Evolutionary conservation across 2,797 vertebrate genomes (phyloP).

Genomic region (Cyclopterus lumpus): DNA sequence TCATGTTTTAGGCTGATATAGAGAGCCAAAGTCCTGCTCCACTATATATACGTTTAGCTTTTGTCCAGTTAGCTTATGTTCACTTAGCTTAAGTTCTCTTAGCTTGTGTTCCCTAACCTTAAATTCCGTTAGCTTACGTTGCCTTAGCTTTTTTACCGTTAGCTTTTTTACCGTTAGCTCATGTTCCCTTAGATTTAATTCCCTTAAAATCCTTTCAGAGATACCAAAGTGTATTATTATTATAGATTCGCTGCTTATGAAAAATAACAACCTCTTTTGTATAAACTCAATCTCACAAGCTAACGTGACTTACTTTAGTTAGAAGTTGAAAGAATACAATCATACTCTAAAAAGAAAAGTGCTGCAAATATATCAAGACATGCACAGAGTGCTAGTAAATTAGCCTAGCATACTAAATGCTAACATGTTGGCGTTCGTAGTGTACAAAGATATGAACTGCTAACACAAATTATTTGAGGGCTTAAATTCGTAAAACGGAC

Average conservation of each 20-base stretch:
- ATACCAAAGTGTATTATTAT: no score
- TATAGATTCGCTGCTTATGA: not conserved
- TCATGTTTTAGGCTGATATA: constrained; percentile 18
- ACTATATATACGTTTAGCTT: not conserved
- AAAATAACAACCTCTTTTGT: not conserved
- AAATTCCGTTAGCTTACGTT: not conserved
- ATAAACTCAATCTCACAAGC: not conserved
- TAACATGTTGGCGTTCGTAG: not conserved
- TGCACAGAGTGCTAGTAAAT: not conserved
- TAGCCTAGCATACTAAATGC: not conserved
- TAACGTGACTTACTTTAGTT: not conserved
- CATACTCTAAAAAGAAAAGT: no score
- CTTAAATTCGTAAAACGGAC: not conserved
- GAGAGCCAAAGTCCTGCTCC: constrained; percentile 6
- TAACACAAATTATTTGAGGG: not conserved
- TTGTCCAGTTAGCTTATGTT: not conserved
- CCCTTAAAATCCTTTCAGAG: no score
- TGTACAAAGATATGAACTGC: no score
- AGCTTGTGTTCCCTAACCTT: not conserved
- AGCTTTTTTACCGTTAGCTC: not conserved
- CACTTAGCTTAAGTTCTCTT: not conserved
- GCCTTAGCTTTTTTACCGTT: not conserved
- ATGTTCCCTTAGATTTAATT: no score
- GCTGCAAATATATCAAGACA: not conserved
- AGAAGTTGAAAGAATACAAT: not conserved